phyloP scores from a whole-genome alignment of 2,113 vertebrate species.

The Hystrix brachyura region DNA sequence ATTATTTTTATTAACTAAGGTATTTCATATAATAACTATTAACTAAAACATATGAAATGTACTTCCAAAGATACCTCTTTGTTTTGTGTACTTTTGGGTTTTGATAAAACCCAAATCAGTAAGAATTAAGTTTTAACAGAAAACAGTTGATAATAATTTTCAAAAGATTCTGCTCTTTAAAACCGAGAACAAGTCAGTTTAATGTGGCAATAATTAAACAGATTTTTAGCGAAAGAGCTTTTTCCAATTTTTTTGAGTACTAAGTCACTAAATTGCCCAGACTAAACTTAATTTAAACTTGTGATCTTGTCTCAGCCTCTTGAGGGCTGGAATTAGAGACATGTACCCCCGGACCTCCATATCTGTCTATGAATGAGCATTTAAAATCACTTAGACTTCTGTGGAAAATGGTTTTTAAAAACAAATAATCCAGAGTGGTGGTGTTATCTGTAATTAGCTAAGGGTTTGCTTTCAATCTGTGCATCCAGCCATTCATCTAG shows the following conservation, averaged over 20 bases:
- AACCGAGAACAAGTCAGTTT: not conserved
- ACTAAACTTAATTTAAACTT: not conserved
- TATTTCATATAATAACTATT: not conserved
- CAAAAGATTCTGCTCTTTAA: not conserved
- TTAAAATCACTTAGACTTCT: not conserved
- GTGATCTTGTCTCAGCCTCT: not conserved
- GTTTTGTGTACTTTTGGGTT: not conserved
- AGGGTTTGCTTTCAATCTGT: constrained; percentile 32
- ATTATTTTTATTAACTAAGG: not conserved
- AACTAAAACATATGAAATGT: not conserved
- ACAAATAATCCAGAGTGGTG: not conserved
- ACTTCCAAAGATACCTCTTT: not conserved
- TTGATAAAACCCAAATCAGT: constrained; percentile 1
- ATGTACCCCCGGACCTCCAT: not conserved
- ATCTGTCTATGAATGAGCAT: not conserved
- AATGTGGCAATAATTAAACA: not conserved
- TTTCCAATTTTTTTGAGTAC: not conserved
- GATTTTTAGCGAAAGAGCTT: not conserved
- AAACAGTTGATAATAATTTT: not conserved
- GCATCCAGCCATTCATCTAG: not conserved
- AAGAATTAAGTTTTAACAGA: constrained; percentile 54
- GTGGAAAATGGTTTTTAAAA: not conserved
- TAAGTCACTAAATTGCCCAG: not conserved
- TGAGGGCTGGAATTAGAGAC: not conserved
- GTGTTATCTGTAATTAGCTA: not conserved